Evolutionary conservation across 2,888 invertebrate genomes (phyloP).

Genomic region (Homarus gammarus): DNA sequence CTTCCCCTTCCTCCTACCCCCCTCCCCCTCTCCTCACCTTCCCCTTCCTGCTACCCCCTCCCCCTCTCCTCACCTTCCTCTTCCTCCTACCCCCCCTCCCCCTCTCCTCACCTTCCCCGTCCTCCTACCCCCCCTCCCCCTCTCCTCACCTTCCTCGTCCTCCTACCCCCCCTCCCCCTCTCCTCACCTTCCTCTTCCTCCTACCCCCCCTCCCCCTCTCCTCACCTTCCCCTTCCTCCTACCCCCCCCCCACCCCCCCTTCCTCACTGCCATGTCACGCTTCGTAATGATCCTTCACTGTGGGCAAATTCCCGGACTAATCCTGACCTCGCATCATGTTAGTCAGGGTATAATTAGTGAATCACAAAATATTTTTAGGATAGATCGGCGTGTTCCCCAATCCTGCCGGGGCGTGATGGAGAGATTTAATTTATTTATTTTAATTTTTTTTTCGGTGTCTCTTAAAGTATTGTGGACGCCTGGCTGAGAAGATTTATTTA

Average conservation of each 20-base stretch:
- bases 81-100: neutral
- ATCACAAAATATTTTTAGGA: no score
- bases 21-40: neutral
- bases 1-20: no score
- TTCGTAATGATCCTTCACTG: no score
- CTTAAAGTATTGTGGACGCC: no score
- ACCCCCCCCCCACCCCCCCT: neutral
- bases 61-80: neutral
- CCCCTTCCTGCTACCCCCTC: neutral
- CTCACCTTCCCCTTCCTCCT: neutral
- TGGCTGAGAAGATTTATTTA: no score
- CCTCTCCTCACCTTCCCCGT: neutral
- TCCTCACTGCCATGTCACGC: neutral
- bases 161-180: neutral
- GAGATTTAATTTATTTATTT: no score
- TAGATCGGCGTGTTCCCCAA: no score
- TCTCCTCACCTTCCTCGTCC: no score
- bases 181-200: neutral
- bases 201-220: neutral
- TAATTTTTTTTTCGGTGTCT: no score
- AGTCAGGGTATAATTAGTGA: conserved; percentile 19
- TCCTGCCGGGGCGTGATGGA: no score
- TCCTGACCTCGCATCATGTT: no score
- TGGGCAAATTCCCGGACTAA: neutral
- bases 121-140: neutral